These are phyloP conservation scores for Sylvicola fuscatus DNA, from an alignment of 2,888 invertebrate species.

Conservation along the genomic window DNA sequence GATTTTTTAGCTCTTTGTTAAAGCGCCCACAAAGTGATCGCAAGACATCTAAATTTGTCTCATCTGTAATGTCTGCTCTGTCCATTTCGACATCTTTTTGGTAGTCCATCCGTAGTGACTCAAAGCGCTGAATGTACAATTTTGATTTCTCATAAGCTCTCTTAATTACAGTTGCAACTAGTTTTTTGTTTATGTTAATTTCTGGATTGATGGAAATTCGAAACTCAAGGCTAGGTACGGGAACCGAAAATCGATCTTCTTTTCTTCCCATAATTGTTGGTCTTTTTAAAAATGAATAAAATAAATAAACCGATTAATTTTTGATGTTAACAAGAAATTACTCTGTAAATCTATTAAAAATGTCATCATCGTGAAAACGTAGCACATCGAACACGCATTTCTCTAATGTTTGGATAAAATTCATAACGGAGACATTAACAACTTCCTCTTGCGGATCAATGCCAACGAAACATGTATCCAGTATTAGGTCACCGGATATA, in stretches of 20 bases:
- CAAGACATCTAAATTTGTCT: slow-evolving; percentile 43
- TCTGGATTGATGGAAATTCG: slow-evolving; percentile 26
- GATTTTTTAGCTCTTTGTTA: slow-evolving; percentile 41
- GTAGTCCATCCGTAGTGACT: slow-evolving; percentile 42
- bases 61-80: slow-evolving; percentile 36
- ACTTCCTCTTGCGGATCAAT: slow-evolving; percentile 24
- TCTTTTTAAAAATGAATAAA: slow-evolving; percentile 19
- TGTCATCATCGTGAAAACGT: slow-evolving; percentile 47
- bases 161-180: slow-evolving; percentile 31
- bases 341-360: slow-evolving; percentile 54
- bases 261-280: slow-evolving; percentile 68
- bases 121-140: slow-evolving; percentile 43
- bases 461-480: slow-evolving; percentile 34
- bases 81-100: slow-evolving; percentile 46
- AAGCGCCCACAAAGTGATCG: slow-evolving; percentile 45
- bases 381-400: slow-evolving; percentile 45
- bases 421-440: slow-evolving; percentile 24
- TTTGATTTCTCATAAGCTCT: slow-evolving; percentile 39
- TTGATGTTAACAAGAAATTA: slow-evolving; percentile 9
- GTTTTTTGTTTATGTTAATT: slow-evolving; percentile 11
- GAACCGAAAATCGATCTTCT: slow-evolving; percentile 54
- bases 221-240: slow-evolving; percentile 47
- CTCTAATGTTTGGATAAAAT: slow-evolving; percentile 41
- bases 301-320: slow-evolving; percentile 3
- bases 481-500: slow-evolving; percentile 35